These are phyloP conservation scores for Hippolais icterina DNA, from an alignment of 2,113 vertebrate genomes.

Conservation along the genomic window DNA sequence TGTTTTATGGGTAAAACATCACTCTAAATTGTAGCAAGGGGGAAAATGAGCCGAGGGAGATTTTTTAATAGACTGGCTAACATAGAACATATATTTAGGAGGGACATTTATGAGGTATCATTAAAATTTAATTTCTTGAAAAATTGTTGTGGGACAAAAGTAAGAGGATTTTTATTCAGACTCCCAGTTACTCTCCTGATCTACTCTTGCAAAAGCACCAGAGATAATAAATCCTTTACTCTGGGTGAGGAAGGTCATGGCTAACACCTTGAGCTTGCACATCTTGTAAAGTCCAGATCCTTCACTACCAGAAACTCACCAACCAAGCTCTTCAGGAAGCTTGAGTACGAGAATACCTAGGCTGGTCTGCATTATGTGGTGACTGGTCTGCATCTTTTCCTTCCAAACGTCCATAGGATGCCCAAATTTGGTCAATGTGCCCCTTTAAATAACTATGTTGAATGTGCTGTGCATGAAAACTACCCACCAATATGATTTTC, in stretches of 20 bases:
- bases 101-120: background rate
- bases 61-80: background rate
- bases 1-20: background rate
- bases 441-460: background rate
- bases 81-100: background rate
- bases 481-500: background rate
- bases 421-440: background rate
- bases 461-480: background rate
- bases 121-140: background rate
- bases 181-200: background rate
- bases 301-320: background rate
- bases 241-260: accelerated
- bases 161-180: background rate
- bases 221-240: background rate
- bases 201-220: background rate
- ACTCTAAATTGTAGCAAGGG: background rate
- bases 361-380: background rate
- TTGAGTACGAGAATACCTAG: background rate
- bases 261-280: background rate
- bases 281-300: background rate
- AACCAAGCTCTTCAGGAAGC: background rate
- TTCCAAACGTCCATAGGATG: background rate
- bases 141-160: background rate
- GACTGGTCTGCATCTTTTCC: background rate
- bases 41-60: background rate